These are phyloP conservation scores for Anguilla pacifica DNA, from an alignment of 2,797 vertebrate species.

Conservation along the genomic window DNA sequence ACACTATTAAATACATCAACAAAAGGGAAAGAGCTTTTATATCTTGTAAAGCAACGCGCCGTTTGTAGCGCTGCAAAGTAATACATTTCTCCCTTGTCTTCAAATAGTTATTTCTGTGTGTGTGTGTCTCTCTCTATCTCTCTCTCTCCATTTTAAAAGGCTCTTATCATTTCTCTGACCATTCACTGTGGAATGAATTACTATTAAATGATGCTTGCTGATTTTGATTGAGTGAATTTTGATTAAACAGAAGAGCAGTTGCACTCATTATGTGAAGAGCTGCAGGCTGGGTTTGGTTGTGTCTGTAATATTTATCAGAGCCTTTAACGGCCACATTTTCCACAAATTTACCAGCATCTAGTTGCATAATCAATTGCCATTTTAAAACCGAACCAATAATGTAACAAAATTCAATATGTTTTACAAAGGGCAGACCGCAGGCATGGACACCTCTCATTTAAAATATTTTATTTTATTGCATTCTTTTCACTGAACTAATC, in stretches of 20 bases:
- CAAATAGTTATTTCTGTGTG: neutral
- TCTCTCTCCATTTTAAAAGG: neutral
- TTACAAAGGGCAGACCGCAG: neutral
- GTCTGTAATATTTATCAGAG: neutral
- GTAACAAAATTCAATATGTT: neutral
- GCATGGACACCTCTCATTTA: neutral
- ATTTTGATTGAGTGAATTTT: constrained; percentile 12
- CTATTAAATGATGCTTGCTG: neutral
- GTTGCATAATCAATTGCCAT: constrained; percentile 21
- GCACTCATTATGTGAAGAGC: neutral
- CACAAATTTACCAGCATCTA: constrained; percentile 19
- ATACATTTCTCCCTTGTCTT: neutral
- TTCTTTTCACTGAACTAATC: neutral
- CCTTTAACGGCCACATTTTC: neutral
- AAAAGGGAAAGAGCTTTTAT: neutral
- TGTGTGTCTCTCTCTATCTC: neutral
- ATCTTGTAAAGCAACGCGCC: neutral
- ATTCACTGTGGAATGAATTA: neutral
- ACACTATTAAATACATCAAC: constrained; percentile 11
- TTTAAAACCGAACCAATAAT: neutral
- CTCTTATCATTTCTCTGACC: neutral
- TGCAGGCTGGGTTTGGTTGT: neutral
- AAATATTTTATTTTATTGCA: neutral
- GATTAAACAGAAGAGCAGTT: neutral
- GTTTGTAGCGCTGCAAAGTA: neutral